Conservation (phyloP, 2,113 vertebrate species). For the Toxostoma redivivum region DNA sequence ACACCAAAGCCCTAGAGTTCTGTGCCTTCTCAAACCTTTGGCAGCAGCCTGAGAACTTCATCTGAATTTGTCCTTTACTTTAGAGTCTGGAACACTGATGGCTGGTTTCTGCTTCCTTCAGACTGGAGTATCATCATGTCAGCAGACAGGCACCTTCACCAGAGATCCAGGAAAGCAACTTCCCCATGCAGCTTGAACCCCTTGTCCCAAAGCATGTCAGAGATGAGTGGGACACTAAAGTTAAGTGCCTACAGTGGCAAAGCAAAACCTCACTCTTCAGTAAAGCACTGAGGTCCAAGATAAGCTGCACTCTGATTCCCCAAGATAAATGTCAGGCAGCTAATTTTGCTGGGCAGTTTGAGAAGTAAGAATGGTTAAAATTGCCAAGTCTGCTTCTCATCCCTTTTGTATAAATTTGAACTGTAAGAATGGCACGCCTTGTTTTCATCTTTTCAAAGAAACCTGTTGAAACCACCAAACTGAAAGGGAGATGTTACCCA, state of each 20-base stretch:
- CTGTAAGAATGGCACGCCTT: background rate
- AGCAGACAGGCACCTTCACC: background rate
- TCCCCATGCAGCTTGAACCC: background rate
- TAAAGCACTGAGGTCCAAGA: background rate
- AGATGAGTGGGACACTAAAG: background rate
- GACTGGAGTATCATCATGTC: accelerated
- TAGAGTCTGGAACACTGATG: background rate
- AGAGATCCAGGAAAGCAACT: background rate
- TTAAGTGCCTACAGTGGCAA: background rate
- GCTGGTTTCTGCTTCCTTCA: background rate
- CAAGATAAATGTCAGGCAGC: background rate
- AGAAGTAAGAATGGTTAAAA: background rate
- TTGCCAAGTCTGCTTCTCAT: background rate
- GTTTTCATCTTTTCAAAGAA: background rate
- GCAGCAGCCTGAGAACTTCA: background rate
- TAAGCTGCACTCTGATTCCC: background rate
- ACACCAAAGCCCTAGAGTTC: background rate
- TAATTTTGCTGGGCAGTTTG: background rate
- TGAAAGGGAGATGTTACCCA: background rate
- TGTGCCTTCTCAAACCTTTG: background rate
- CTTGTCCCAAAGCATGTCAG: background rate
- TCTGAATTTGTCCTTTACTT: background rate
- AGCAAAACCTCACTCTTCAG: background rate
- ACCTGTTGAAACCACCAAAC: background rate
- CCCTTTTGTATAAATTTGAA: background rate